Conservation (phyloP, 2,888 invertebrate species). For the Metalampra italica region DNA sequence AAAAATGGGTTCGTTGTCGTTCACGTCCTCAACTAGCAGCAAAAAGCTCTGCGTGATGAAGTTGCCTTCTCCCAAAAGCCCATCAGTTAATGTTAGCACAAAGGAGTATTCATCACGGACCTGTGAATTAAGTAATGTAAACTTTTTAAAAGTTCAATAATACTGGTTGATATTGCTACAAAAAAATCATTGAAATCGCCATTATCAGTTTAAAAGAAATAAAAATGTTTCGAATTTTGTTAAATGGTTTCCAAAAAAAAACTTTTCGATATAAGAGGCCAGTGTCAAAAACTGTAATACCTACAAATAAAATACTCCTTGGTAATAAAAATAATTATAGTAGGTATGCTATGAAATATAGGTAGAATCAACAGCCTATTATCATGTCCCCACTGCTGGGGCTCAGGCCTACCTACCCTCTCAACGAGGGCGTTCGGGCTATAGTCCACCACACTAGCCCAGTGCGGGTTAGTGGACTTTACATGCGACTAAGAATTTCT, state of each 20-base stretch:
- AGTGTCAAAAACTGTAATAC: background rate
- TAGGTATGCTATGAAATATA: too few relatives aligned
- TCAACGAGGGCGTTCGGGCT: too few relatives aligned
- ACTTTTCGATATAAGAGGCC: background rate
- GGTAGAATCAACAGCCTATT: too few relatives aligned
- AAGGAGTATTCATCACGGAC: conserved; percentile 92
- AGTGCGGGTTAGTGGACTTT: too few relatives aligned
- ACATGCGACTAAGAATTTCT: too few relatives aligned
- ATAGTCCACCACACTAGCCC: too few relatives aligned
- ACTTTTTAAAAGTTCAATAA: background rate
- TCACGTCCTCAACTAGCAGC: conserved; percentile 93
- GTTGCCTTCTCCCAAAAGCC: conserved; percentile 90
- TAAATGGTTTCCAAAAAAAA: background rate
- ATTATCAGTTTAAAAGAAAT: background rate
- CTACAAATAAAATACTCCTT: background rate
- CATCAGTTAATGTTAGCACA: conserved; percentile 93
- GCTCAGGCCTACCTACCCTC: too few relatives aligned
- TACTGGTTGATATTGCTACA: background rate
- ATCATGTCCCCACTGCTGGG: too few relatives aligned
- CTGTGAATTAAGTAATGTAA: conserved; percentile 54
- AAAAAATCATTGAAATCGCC: background rate
- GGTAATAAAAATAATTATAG: too few relatives aligned
- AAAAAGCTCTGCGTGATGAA: conserved; percentile 94
- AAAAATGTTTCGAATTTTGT: background rate
- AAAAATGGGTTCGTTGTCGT: conserved; percentile 94